Evolutionary conservation across 1,140 invertebrate genomes (phyloP).

Genomic region (Copidosoma floridanum): DNA sequence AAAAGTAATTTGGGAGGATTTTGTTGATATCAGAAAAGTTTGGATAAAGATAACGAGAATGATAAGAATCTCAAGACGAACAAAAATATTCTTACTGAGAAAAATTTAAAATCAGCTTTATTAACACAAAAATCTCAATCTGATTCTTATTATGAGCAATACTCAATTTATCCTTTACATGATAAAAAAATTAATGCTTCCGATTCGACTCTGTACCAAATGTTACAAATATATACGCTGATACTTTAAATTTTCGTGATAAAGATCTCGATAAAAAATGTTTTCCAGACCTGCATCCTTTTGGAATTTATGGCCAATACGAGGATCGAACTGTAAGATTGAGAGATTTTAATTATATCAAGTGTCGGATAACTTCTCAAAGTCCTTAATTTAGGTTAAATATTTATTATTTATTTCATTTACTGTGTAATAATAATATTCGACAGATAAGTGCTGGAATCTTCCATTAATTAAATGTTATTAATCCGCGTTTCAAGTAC

Average conservation of each 20-base stretch:
- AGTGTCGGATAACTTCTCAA: conserved; percentile 33
- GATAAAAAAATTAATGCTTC: conserved; percentile 2
- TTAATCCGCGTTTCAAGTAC: conserved; percentile 29
- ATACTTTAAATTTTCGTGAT: conserved; percentile 29
- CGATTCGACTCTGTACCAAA: conserved; percentile 40
- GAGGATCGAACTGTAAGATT: conserved; percentile 23
- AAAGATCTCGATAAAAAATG: conserved; percentile 37
- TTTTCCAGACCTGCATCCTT: conserved; percentile 40
- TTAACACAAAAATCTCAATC: too few relatives aligned
- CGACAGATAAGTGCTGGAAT: conserved; percentile 37
- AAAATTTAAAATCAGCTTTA: too few relatives aligned
- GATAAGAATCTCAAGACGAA: too few relatives aligned
- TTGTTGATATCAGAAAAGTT: background rate
- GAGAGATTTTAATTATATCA: conserved; percentile 36
- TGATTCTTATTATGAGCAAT: conserved; percentile 3
- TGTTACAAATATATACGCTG: conserved; percentile 38
- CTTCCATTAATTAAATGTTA: conserved; percentile 40
- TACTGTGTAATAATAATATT: conserved; percentile 36
- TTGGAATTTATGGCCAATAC: conserved; percentile 35
- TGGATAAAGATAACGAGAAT: too few relatives aligned
- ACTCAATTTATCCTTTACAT: conserved; percentile 19
- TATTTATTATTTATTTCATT: conserved; percentile 40
- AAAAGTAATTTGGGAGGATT: conserved; percentile 9
- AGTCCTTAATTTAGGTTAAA: conserved; percentile 36
- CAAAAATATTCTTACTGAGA: too few relatives aligned